Conservation (phyloP, 2,888 invertebrate species). For the Cotesia congregata region DNA sequence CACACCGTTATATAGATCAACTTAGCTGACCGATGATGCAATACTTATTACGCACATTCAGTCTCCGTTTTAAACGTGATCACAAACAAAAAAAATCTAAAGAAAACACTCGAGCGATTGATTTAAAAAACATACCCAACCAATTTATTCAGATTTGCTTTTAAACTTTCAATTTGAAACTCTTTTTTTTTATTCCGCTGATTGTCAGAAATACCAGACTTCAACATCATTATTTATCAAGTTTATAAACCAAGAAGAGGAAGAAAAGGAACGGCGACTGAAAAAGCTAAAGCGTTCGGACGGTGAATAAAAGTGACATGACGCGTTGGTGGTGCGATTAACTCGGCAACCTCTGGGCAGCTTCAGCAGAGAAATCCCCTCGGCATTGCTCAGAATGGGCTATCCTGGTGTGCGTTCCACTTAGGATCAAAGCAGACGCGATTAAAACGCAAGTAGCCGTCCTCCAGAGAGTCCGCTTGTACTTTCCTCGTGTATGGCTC, state of each 20-base stretch:
- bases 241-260: background rate
- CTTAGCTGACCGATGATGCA: slow-evolving; percentile 12
- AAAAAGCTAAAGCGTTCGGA: slow-evolving; percentile 5
- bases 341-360: slow-evolving; percentile 15
- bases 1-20: slow-evolving; percentile 3
- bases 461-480: background rate
- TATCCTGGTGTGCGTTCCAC: slow-evolving; percentile 27
- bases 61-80: slow-evolving; percentile 12
- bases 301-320: slow-evolving; percentile 17
- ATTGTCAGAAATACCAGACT: background rate
- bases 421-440: slow-evolving; percentile 21
- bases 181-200: no score
- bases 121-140: no score
- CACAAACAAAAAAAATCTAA: background rate
- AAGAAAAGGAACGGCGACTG: background rate
- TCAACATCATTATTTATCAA: background rate
- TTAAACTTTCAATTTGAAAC: no score
- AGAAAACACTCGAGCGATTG: slow-evolving; percentile 14
- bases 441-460: slow-evolving; percentile 16
- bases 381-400: slow-evolving; percentile 7
- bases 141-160: no score
- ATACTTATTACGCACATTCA: slow-evolving; percentile 26
- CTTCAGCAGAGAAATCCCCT: slow-evolving; percentile 12
- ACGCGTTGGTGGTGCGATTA: slow-evolving; percentile 26
- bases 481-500: slow-evolving; percentile 8